Base-by-base conservation (phyloP, 2,113 vertebrate genomes). In the Sorex araneus region DNA sequence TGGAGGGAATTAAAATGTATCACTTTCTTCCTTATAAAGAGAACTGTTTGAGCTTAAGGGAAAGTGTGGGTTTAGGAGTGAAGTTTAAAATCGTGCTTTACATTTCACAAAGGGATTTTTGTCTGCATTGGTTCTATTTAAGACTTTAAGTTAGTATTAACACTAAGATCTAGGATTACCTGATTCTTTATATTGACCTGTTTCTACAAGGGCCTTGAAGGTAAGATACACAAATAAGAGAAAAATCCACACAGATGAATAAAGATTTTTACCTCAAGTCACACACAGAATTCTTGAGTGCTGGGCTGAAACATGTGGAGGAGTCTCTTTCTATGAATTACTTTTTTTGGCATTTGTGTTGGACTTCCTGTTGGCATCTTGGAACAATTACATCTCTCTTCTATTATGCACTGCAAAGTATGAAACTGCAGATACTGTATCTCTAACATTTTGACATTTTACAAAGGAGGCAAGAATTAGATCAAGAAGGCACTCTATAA, bases 241-340 rank as follows among this genome's bases (percentile, higher is more conserved):
- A 79, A 36, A 92, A 83, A 73, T 84, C 30, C 64, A 27, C 71
- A 73, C 19, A 86, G 75, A 86, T 80, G 28, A 94, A 71, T 34
- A 50, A 89, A 80, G 15, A 15, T 84, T 91, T 81, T 92, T 30
- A 84, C 15, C 40, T 94, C 36, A 84, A 70, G 32, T 15, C 8
- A 32, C 28, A 86, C n/a, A 30, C 43, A 8, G 36, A 89, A 91
- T 94, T 74, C 69, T 86, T 50, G 32, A 2, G n/a, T 43, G 21
- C 21, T 63, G 67, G 3, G 10, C 28, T 75, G 75, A 95, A 21
- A 27, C 6, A 32, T 54, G 32, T 70, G 34, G 8, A 40, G 0
- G 30, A 54, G 21, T 43, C 18, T 87, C 2, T 40, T 19, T 57
- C 0, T 50, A 32, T 84, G 28, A 71, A 23, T 86, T 79, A 19